Percentiles rank a stretch among this genome's conserved stretches.
phyloP scores from a whole-genome alignment of 2,888 invertebrate species.

The Therioaphis trifolii region DNA sequence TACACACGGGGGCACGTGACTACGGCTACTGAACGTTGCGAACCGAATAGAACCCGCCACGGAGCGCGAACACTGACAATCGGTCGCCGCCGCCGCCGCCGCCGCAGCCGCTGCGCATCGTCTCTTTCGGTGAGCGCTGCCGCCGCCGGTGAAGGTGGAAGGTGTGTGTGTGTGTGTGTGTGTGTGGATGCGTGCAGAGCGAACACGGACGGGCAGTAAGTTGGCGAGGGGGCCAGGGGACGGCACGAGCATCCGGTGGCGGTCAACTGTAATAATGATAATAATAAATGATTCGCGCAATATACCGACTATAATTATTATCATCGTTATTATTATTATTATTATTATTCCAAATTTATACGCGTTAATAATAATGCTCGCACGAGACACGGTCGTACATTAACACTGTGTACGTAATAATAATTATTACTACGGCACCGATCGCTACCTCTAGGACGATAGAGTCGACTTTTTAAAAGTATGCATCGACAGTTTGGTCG shows the following conservation, averaged over 20 bases:
- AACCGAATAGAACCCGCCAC: slow-evolving; percentile 48
- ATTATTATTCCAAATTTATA: too few relatives aligned
- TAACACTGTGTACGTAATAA: too few relatives aligned
- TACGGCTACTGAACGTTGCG: slow-evolving; percentile 40
- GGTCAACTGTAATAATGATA: slow-evolving; percentile 47
- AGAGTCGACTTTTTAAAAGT: too few relatives aligned
- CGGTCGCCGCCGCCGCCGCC: slow-evolving; percentile 18
- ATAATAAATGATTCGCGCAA: slow-evolving; percentile 23
- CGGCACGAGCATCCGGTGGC: slow-evolving; percentile 40
- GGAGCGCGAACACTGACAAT: slow-evolving; percentile 46
- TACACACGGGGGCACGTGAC: slow-evolving; percentile 42
- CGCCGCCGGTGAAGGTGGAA: slow-evolving; percentile 5
- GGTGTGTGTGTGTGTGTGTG: not conserved
- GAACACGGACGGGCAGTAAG: too few relatives aligned
- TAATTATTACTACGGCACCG: too few relatives aligned
- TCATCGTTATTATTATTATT: too few relatives aligned
- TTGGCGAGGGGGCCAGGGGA: not conserved
- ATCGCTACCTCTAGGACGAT: too few relatives aligned
- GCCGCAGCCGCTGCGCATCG: slow-evolving; percentile 22
- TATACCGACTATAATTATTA: too few relatives aligned
- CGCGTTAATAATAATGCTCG: too few relatives aligned
- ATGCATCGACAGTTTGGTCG: too few relatives aligned
- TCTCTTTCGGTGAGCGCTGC: slow-evolving; percentile 13
- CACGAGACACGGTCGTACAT: too few relatives aligned
- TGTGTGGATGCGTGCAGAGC: not conserved